A percentile compares a stretch with the other conserved stretches of the same genome.
Conservation (phyloP, 2,113 vertebrate species). For the Neogobius melanostomus region DNA sequence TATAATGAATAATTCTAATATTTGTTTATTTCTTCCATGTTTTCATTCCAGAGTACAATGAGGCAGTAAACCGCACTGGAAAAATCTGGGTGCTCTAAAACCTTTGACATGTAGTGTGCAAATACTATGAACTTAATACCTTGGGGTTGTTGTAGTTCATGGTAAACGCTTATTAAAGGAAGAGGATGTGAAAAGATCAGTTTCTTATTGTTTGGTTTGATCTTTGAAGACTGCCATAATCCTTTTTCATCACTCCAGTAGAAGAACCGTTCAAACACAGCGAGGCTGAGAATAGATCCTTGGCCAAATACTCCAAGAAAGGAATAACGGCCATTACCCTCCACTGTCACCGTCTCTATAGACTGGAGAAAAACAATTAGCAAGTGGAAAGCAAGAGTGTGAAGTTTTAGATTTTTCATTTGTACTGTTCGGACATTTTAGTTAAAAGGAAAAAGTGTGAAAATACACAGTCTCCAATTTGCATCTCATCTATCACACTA, state of each 20-base stretch:
- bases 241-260: slow-evolving; percentile 81
- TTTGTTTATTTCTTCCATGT: too few relatives aligned
- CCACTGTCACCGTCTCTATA: slow-evolving; percentile 81
- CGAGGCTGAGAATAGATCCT: slow-evolving; percentile 63
- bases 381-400: neutral
- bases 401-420: neutral
- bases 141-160: slow-evolving; percentile 79
- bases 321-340: slow-evolving; percentile 79
- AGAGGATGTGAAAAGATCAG: slow-evolving; percentile 67
- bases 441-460: too few relatives aligned
- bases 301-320: slow-evolving; percentile 74
- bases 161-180: slow-evolving; percentile 73
- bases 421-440: neutral
- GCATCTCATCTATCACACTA: too few relatives aligned
- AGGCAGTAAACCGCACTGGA: too few relatives aligned
- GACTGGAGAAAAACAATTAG: slow-evolving; percentile 68
- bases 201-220: slow-evolving; percentile 48
- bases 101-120: too few relatives aligned
- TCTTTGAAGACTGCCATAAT: slow-evolving; percentile 68
- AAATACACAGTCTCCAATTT: too few relatives aligned
- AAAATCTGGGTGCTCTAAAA: too few relatives aligned
- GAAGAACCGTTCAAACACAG: slow-evolving; percentile 81
- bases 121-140: slow-evolving; percentile 52
- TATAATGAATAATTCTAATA: too few relatives aligned
- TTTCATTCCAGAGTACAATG: too few relatives aligned